Percentiles rank a stretch among this genome's conserved stretches.
These are phyloP conservation scores for Myoxocephalus aenaeus DNA, from an alignment of 2,797 vertebrate species.

Conservation along the genomic window DNA sequence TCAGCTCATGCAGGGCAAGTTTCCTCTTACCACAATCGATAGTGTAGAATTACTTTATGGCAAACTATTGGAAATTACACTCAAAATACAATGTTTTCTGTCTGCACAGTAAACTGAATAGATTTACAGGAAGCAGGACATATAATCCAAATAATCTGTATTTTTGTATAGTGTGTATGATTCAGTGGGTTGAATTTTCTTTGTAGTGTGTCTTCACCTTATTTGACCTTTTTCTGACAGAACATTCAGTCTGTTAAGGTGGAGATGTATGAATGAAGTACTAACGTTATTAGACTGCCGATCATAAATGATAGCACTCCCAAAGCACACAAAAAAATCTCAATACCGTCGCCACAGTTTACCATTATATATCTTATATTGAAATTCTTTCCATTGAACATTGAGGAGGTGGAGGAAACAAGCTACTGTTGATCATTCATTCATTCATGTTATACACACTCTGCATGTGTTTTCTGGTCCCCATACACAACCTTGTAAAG, in stretches of 20 bases:
- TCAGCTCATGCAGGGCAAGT: conserved; percentile 37
- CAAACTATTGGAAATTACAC: conserved; percentile 5
- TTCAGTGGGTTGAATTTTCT: conserved; percentile 7
- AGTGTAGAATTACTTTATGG: conserved; percentile 59
- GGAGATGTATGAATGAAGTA: background rate
- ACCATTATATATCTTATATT: background rate
- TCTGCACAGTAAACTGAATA: background rate
- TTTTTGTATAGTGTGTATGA: background rate
- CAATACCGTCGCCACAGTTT: background rate
- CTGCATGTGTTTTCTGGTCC: background rate
- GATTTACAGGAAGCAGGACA: background rate
- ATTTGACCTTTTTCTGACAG: conserved; percentile 34
- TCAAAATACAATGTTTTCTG: background rate
- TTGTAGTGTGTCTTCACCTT: conserved; percentile 37
- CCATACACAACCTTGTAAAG: background rate
- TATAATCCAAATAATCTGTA: background rate
- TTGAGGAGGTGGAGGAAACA: background rate
- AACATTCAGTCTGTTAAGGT: background rate
- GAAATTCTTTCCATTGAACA: background rate
- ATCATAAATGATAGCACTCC: background rate
- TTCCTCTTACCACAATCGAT: conserved; percentile 66
- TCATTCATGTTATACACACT: background rate
- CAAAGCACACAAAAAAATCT: background rate
- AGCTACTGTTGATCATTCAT: conserved; percentile 14
- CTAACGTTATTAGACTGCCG: background rate